Percentiles rank a stretch among this genome's conserved stretches.
phyloP scores from a whole-genome alignment of 1,140 invertebrate genomes.

The Camponotus vicinus region DNA sequence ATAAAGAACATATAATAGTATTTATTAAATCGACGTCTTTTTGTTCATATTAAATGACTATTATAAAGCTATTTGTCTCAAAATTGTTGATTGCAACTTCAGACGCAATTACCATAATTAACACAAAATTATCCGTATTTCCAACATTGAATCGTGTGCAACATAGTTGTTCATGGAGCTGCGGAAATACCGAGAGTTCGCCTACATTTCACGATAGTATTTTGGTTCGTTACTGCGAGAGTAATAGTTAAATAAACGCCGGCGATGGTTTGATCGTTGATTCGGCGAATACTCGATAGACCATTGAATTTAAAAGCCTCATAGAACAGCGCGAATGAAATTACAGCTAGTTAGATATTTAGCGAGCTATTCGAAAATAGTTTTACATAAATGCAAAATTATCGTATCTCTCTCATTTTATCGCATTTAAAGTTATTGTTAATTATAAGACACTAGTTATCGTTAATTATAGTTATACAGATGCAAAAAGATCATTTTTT shows the following conservation, averaged over 20 bases:
- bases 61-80: constrained; percentile 3
- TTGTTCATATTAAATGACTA: constrained; percentile 13
- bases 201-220: constrained; percentile 23
- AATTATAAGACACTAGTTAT: not conserved
- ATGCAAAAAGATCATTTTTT: no score
- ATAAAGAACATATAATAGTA: not conserved
- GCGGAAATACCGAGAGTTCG: constrained; percentile 11
- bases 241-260: constrained; percentile 42
- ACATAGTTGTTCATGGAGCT: constrained; percentile 38
- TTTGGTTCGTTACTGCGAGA: constrained; percentile 51
- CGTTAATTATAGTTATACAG: not conserved
- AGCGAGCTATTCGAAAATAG: not conserved
- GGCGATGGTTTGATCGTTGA: constrained; percentile 21
- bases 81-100: not conserved
- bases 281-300: not conserved
- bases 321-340: constrained; percentile 6
- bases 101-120: constrained; percentile 10
- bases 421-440: not conserved
- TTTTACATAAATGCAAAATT: constrained; percentile 14
- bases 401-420: not conserved
- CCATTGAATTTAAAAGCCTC: constrained; percentile 27
- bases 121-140: constrained; percentile 32
- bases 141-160: not conserved
- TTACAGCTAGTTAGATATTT: constrained; percentile 3
- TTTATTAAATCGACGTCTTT: constrained; percentile 11